Base-by-base conservation (phyloP, 2,797 vertebrate genomes). In the Schizopygopsis pylzovi region DNA sequence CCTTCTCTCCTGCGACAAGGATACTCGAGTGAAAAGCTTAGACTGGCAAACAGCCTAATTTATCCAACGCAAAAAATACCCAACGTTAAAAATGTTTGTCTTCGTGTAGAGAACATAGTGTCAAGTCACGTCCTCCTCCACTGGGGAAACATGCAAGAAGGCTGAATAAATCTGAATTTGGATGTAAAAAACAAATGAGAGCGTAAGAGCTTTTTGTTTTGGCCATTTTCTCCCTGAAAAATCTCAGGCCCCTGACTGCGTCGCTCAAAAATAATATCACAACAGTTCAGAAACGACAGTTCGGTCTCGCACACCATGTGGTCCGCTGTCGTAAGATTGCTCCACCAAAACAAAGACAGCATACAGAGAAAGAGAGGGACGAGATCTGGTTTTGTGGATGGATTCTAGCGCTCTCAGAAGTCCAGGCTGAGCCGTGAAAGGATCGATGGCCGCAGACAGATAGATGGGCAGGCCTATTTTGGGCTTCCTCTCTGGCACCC, bases 401-500 rank as follows among this genome's bases (percentile, higher is more conserved):
- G 47, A 70, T 70, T 72, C 12, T 63, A n/a, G 49, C 12, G 39
- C 49, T 79, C 63, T 79, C 65, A 47, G 45, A 85, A 59, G 56
- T 79, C 77, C 77, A 79, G 76, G 20, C 59, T 68, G 68, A 80
- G 56, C 70, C 15, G 39, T 76, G 84, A 63, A 83, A 81, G 68
- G 79, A 85, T 85, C 79, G 72, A 85, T 86, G 79, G 80, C 71
- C 28, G 67, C 56, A 85, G 76, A 84, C 85, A 83, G 82, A 87
- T 72, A 82, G 83, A 80, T 47, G 68, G 76, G 81, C 77, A 85
- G 70, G 78, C 70, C 89, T 91, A 90, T 91, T 91, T 89, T 85
- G 85, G 89, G 87, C 79, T 49, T 75, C 3, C 28, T 56, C 56
- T 73, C 70, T 82, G 56, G 43, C 33, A 85, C 77, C 67, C 76